Evolutionary conservation across 2,888 invertebrate species (phyloP).

Genomic region (Autographa gamma): DNA sequence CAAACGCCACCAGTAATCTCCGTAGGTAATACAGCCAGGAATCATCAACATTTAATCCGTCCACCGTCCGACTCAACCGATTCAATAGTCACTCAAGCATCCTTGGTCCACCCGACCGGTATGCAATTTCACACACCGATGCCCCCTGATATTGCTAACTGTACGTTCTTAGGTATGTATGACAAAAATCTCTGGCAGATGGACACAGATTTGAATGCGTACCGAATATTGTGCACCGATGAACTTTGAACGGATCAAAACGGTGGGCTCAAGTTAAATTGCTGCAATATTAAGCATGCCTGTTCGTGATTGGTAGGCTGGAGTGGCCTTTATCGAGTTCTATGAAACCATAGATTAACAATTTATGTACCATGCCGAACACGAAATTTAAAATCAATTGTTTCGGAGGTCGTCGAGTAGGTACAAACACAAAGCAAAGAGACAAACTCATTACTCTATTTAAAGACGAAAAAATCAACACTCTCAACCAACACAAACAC

Average conservation of each 20-base stretch:
- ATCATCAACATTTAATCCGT: conserved; percentile 51
- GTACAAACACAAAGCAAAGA: no score
- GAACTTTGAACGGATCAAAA: conserved; percentile 37
- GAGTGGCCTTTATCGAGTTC: neutral
- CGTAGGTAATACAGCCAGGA: conserved; percentile 16
- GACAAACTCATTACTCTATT: neutral
- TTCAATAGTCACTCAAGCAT: conserved; percentile 61
- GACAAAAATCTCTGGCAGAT: conserved; percentile 63
- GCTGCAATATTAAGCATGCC: neutral
- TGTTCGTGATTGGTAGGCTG: neutral
- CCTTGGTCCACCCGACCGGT: conserved; percentile 61
- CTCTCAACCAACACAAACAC: neutral
- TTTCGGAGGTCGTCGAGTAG: no score
- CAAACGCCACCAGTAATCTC: conserved; percentile 11
- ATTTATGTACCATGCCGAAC: no score
- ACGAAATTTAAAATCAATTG: no score
- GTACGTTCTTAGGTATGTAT: conserved; percentile 62
- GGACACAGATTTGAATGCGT: conserved; percentile 52
- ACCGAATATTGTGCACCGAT: conserved; percentile 49
- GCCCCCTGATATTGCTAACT: conserved; percentile 75
- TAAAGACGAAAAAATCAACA: neutral
- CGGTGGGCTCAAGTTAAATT: neutral
- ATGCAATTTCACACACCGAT: conserved; percentile 80
- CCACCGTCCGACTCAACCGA: conserved; percentile 51
- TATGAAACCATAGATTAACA: no score